phyloP scores from a whole-genome alignment of 2,888 invertebrate species.

The Phortica okadai region DNA sequence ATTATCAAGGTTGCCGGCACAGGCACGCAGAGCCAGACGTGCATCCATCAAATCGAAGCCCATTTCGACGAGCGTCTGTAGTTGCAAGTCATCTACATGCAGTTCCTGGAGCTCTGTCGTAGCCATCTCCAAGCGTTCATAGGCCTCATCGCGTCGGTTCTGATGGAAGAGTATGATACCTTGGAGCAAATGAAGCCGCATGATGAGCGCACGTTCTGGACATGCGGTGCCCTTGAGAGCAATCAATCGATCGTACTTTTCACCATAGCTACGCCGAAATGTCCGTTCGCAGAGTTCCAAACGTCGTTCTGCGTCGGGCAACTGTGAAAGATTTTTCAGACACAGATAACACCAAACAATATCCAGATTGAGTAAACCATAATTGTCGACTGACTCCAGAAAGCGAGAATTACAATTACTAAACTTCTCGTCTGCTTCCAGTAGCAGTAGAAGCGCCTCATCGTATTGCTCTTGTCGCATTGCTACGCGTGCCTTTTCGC shows the following conservation, averaged over 20 bases:
- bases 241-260: slow-evolving; percentile 80
- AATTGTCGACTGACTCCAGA: slow-evolving; percentile 87
- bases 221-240: slow-evolving; percentile 79
- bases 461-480: slow-evolving; percentile 82
- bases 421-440: slow-evolving; percentile 87
- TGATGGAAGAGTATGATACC: slow-evolving; percentile 88
- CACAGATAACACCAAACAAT: slow-evolving; percentile 93
- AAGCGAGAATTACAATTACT: slow-evolving; percentile 76
- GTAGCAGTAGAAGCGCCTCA: slow-evolving; percentile 83
- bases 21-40: slow-evolving; percentile 82
- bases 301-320: slow-evolving; percentile 85
- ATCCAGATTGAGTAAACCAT: slow-evolving; percentile 88
- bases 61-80: slow-evolving; percentile 79
- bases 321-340: slow-evolving; percentile 81
- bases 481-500: slow-evolving; percentile 86
- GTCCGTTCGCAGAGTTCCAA: slow-evolving; percentile 82
- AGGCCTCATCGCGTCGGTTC: slow-evolving; percentile 82
- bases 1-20: slow-evolving; percentile 79
- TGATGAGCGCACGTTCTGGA: slow-evolving; percentile 84
- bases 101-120: slow-evolving; percentile 81
- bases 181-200: slow-evolving; percentile 88
- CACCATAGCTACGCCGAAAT: slow-evolving; percentile 82
- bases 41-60: slow-evolving; percentile 83
- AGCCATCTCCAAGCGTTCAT: slow-evolving; percentile 80
- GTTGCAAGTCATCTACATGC: slow-evolving; percentile 79